Percentiles rank a stretch among this genome's conserved stretches.
phyloP scores from a whole-genome alignment of 2,888 invertebrate genomes.

The Phyto melanocephala region DNA sequence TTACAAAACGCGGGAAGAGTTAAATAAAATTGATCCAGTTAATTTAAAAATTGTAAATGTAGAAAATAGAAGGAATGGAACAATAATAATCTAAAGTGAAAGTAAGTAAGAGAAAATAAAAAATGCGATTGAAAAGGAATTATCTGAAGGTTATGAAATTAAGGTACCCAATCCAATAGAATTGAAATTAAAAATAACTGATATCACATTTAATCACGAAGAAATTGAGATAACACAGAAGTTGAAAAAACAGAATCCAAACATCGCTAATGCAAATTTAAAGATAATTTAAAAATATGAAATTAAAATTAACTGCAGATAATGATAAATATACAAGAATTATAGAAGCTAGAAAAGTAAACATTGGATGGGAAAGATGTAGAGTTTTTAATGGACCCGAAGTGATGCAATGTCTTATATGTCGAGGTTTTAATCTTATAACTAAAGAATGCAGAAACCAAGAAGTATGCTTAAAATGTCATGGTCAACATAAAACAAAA shows the following conservation, averaged over 20 bases:
- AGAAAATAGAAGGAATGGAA: conserved; percentile 4
- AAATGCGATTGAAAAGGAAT: too few relatives aligned
- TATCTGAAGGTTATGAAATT: conserved; percentile 2
- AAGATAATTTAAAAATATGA: too few relatives aligned
- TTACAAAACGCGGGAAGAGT: background rate
- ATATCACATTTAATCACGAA: conserved; percentile 7
- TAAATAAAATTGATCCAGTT: background rate
- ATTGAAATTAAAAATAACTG: background rate
- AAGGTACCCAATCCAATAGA: background rate
- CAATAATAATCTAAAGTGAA: background rate
- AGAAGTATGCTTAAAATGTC: conserved; percentile 33
- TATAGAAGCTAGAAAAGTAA: too few relatives aligned
- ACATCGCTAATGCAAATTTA: too few relatives aligned
- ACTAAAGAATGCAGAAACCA: conserved; percentile 39
- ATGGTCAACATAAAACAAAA: conserved; percentile 16
- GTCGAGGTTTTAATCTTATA: conserved; percentile 30
- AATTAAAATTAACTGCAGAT: too few relatives aligned
- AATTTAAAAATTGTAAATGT: background rate
- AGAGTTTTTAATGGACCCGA: background rate
- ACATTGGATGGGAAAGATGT: too few relatives aligned
- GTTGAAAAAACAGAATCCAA: background rate
- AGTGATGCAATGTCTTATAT: conserved; percentile 25
- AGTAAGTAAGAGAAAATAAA: background rate
- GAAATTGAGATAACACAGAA: background rate
- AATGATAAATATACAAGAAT: too few relatives aligned